These are phyloP conservation scores for Crotalus helleri DNA, from an alignment of 2,113 vertebrate genomes.

Conservation along the genomic window DNA sequence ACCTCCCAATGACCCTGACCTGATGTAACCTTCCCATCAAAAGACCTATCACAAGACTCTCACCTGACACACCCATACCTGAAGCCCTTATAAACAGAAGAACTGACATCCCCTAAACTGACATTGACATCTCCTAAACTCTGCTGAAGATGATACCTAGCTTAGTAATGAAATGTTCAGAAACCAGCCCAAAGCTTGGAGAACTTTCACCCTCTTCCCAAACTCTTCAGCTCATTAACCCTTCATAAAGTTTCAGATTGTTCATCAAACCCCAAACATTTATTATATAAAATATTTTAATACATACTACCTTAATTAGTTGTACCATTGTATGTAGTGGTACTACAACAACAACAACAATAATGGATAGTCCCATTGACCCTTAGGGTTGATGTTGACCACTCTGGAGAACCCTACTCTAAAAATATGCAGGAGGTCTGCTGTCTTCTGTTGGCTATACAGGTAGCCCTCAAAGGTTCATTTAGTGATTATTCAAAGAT, in stretches of 20 bases:
- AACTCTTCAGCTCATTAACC: not conserved
- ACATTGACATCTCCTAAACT: no score
- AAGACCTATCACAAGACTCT: no score
- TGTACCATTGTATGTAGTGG: not conserved
- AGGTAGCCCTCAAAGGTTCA: no score
- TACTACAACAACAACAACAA: not conserved
- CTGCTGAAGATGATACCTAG: no score
- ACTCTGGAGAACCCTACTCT: not conserved
- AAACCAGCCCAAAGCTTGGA: no score
- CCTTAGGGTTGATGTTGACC: not conserved
- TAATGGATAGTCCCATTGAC: not conserved
- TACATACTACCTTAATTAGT: not conserved
- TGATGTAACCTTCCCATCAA: no score
- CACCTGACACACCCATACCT: no score
- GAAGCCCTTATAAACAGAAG: no score
- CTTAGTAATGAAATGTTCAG: no score
- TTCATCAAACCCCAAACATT: not conserved
- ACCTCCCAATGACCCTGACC: no score
- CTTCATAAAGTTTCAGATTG: not conserved
- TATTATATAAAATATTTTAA: not conserved
- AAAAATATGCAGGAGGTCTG: not conserved
- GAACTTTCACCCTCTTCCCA: not conserved
- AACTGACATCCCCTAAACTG: no score
- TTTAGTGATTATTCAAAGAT: no score
- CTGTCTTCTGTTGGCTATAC: constrained; percentile 9